These are phyloP conservation scores for Tenthredo livida DNA, from an alignment of 2,888 invertebrate genomes.

Conservation along the genomic window DNA sequence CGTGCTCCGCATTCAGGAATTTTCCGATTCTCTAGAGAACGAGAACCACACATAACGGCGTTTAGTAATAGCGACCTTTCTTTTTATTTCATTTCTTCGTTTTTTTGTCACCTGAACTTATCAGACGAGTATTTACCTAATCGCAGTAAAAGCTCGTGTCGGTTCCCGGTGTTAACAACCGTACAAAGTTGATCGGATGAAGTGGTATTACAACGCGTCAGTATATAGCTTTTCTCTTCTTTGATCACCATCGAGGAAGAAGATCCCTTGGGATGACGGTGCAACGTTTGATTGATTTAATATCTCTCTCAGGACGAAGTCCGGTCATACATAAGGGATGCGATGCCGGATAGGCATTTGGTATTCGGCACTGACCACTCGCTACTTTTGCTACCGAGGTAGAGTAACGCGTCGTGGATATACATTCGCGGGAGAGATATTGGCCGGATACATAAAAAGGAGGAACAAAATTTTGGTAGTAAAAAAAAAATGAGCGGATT, in stretches of 20 bases:
- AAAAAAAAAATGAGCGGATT: too few species aligned
- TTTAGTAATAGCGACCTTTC: not conserved
- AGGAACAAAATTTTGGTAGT: not conserved
- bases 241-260: slow-evolving; percentile 74
- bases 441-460: not conserved
- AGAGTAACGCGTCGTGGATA: slow-evolving; percentile 32
- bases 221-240: slow-evolving; percentile 57
- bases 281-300: slow-evolving; percentile 69
- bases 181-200: slow-evolving; percentile 34
- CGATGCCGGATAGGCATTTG: slow-evolving; percentile 66
- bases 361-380: slow-evolving; percentile 77
- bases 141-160: not conserved
- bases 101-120: not conserved
- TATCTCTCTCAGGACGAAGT: slow-evolving; percentile 61
- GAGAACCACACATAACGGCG: not conserved
- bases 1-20: slow-evolving; percentile 73
- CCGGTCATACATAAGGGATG: slow-evolving; percentile 75
- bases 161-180: slow-evolving; percentile 13
- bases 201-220: slow-evolving; percentile 39
- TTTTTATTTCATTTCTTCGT: not conserved
- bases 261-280: slow-evolving; percentile 70
- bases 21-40: slow-evolving; percentile 55
- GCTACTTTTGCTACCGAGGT: slow-evolving; percentile 71
- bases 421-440: slow-evolving; percentile 26
- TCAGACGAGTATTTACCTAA: not conserved